A percentile compares a stretch with the other conserved stretches of the same genome.
These are phyloP conservation scores for Myotis vivesi DNA, from an alignment of 2,797 vertebrate genomes.

Conservation along the genomic window DNA sequence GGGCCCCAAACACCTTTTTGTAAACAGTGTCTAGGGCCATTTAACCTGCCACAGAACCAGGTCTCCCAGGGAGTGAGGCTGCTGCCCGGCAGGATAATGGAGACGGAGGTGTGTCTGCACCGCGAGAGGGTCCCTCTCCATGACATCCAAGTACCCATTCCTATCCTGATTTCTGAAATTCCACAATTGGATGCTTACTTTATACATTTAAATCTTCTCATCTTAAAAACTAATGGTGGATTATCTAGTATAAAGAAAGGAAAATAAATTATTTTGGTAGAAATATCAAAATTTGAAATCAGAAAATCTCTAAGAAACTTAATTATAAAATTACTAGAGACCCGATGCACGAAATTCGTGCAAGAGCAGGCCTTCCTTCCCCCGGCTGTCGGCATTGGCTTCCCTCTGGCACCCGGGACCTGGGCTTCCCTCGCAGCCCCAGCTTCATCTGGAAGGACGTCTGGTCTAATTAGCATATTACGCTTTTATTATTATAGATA, in stretches of 20 bases:
- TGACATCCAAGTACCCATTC: background rate
- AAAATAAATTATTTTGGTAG: background rate
- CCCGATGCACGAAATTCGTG: no score
- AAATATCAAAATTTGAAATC: constrained; percentile 23
- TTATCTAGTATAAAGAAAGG: background rate
- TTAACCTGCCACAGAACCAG: background rate
- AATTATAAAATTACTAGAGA: background rate
- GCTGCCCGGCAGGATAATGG: background rate
- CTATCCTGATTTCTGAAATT: background rate
- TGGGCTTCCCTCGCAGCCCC: no score
- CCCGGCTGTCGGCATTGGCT: fast-evolving
- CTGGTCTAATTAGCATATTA: no score
- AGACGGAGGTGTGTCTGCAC: background rate
- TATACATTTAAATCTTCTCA: background rate
- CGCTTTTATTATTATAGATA: no score
- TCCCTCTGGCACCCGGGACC: no score
- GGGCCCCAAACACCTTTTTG: background rate
- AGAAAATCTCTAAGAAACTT: background rate
- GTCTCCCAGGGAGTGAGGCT: background rate
- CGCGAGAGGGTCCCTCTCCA: background rate
- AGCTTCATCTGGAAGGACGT: no score
- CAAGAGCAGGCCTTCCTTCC: no score
- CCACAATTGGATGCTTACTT: background rate
- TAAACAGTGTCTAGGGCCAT: background rate
- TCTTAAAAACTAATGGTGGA: background rate